Evolutionary conservation across 2,797 vertebrate genomes (phyloP).

Genomic region (Chiloscyllium punctatum): DNA sequence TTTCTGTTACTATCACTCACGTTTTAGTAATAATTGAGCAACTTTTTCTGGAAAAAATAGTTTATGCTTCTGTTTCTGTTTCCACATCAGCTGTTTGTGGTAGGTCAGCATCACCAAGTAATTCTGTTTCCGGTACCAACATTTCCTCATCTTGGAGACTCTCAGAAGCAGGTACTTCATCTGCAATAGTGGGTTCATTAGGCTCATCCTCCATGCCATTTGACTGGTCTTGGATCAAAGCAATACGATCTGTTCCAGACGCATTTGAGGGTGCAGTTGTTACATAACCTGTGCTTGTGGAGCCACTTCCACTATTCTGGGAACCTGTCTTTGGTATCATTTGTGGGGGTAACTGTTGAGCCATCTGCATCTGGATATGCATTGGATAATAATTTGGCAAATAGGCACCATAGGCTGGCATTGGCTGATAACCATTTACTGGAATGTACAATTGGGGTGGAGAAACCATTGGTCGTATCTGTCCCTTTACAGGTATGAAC

Average conservation of each 20-base stretch:
- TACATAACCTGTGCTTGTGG: conserved; percentile 90
- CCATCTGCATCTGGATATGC: conserved; percentile 87
- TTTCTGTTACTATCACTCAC: neutral
- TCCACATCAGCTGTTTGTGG: conserved; percentile 67
- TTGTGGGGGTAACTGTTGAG: conserved; percentile 77
- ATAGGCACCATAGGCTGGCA: conserved; percentile 82
- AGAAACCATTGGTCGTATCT: conserved; percentile 77
- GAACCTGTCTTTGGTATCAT: conserved; percentile 78
- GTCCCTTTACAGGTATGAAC: conserved; percentile 85
- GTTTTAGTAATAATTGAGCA: neutral
- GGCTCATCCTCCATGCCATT: conserved; percentile 60
- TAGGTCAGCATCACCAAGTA: conserved; percentile 77
- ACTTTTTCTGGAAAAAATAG: neutral
- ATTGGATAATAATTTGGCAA: conserved; percentile 92
- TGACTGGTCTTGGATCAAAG: conserved; percentile 64
- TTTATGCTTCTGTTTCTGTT: conserved; percentile 64
- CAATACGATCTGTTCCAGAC: conserved; percentile 71
- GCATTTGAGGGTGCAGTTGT: conserved; percentile 83
- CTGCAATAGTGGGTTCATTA: conserved; percentile 51
- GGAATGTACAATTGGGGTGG: conserved; percentile 91
- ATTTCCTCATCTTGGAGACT: conserved; percentile 62
- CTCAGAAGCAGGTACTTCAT: conserved; percentile 58
- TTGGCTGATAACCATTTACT: conserved; percentile 89
- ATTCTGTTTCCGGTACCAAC: conserved; percentile 81
- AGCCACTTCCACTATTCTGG: conserved; percentile 89